Evolutionary conservation across 2,888 invertebrate species (phyloP).

Genomic region (Andrena minutula): DNA sequence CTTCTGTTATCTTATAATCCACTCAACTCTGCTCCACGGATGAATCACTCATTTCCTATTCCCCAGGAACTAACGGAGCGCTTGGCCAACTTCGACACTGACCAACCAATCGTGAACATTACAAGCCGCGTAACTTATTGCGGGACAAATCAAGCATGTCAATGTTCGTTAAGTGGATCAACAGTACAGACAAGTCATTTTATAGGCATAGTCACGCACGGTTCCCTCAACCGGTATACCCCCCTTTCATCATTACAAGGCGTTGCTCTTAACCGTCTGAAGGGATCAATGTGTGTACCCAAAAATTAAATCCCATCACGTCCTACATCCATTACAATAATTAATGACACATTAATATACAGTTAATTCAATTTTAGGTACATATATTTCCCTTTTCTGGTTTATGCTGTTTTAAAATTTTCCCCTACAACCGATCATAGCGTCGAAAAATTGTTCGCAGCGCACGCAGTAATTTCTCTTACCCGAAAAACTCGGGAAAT

Average conservation of each 20-base stretch:
- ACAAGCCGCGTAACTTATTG: slow-evolving; percentile 24
- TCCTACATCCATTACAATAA: too few species aligned
- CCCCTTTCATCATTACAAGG: background rate
- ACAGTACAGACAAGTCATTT: slow-evolving; percentile 22
- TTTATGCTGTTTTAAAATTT: too few species aligned
- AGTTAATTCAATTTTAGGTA: too few species aligned
- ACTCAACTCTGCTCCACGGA: background rate
- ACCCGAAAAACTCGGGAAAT: background rate
- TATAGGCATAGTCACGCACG: slow-evolving; percentile 4
- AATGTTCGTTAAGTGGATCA: slow-evolving; percentile 61
- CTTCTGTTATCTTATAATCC: background rate
- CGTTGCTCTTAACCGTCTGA: background rate
- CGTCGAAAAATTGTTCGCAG: too few species aligned
- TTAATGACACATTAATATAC: too few species aligned
- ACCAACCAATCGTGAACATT: background rate
- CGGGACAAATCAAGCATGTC: slow-evolving; percentile 50
- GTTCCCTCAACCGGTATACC: background rate
- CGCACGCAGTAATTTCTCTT: too few species aligned
- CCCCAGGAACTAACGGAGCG: slow-evolving; percentile 1
- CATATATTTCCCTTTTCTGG: too few species aligned
- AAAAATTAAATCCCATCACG: too few species aligned
- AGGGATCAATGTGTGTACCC: too few species aligned
- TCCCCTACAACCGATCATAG: too few species aligned
- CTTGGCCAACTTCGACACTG: background rate
- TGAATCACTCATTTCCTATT: background rate